Percentiles rank a stretch among this genome's conserved stretches.
Evolutionary conservation across 2,113 vertebrate genomes (phyloP).

Genomic region (Piprites chloris): DNA sequence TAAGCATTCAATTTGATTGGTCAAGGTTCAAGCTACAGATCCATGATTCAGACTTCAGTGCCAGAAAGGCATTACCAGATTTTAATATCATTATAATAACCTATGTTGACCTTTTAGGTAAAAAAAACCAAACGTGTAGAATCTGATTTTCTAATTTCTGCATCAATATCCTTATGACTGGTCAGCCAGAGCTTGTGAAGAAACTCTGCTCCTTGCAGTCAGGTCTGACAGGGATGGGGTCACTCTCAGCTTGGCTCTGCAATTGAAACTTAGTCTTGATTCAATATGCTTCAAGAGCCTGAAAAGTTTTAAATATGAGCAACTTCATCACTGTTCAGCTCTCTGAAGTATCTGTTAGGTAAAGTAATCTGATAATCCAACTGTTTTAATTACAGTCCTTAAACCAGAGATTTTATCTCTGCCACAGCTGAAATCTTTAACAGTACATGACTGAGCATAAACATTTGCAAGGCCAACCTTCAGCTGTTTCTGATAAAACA

Average conservation of each 20-base stretch:
- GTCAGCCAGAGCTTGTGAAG: neutral
- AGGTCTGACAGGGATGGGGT: rapidly evolving
- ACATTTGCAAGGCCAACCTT: neutral
- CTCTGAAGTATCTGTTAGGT: neutral
- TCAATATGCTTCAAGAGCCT: neutral
- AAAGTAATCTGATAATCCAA: neutral
- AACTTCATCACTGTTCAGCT: neutral
- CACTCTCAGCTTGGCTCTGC: neutral
- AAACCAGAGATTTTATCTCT: neutral
- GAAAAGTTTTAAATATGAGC: neutral
- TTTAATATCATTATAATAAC: neutral
- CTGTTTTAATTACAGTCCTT: neutral
- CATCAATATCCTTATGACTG: neutral
- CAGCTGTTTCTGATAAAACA: neutral
- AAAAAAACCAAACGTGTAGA: neutral
- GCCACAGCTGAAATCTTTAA: neutral
- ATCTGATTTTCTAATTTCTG: neutral
- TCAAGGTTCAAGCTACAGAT: neutral
- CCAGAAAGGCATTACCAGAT: neutral
- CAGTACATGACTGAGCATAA: neutral
- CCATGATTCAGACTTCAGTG: neutral
- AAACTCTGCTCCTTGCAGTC: neutral
- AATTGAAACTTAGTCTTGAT: neutral
- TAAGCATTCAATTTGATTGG: neutral
- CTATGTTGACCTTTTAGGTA: neutral